phyloP scores from a whole-genome alignment of 2,888 invertebrate genomes.

The Chydorus sphaericus region DNA sequence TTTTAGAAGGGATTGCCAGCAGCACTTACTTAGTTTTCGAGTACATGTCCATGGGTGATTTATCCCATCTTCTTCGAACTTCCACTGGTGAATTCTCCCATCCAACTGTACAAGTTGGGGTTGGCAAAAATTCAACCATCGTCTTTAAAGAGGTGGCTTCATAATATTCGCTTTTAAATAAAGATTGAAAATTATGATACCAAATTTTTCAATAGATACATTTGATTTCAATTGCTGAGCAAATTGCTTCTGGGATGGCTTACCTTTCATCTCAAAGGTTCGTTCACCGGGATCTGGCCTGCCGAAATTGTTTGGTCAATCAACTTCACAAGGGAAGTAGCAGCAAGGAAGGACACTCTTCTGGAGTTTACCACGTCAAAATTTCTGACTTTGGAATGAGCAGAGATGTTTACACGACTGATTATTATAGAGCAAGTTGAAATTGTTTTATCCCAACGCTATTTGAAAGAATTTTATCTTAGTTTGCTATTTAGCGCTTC shows the following conservation, averaged over 20 bases:
- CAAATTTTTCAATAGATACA: conserved; percentile 31
- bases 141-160: too few relatives aligned
- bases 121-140: too few relatives aligned
- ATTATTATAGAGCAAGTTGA: conserved; percentile 60
- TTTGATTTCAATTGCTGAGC: conserved; percentile 36
- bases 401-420: conserved; percentile 72
- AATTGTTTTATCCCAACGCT: too few relatives aligned
- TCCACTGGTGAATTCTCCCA: conserved; percentile 27
- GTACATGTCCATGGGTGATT: conserved; percentile 75
- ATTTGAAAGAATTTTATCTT: conserved; percentile 38
- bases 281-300: conserved; percentile 72
- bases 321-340: conserved; percentile 43
- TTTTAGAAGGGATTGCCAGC: conserved; percentile 42
- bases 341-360: too few relatives aligned
- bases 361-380: conserved; percentile 65
- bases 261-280: conserved; percentile 66
- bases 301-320: conserved; percentile 68
- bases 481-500: too few relatives aligned
- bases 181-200: conserved; percentile 35
- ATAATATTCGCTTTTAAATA: too few relatives aligned
- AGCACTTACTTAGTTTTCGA: conserved; percentile 85
- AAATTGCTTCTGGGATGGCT: conserved; percentile 66
- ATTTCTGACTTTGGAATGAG: conserved; percentile 89
- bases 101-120: too few relatives aligned
- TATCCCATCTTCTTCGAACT: conserved; percentile 59